phyloP scores from a whole-genome alignment of 2,113 vertebrate genomes.

The Gobiocypris rarus region DNA sequence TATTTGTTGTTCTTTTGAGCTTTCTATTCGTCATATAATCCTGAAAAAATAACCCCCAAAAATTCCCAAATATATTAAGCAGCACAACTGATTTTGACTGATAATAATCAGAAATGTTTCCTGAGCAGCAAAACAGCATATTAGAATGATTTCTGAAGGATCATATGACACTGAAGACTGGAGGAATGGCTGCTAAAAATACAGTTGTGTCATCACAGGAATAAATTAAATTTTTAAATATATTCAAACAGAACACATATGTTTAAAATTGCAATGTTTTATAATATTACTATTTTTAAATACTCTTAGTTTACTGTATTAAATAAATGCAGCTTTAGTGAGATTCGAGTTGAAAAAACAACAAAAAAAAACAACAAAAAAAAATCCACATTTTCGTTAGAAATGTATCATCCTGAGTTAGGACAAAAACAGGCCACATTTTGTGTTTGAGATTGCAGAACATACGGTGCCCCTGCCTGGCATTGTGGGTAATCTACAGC shows the following conservation, averaged over 20 bases:
- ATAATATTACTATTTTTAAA: background rate
- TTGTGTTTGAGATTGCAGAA: background rate
- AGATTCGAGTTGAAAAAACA: background rate
- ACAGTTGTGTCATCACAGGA: background rate
- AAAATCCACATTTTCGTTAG: background rate
- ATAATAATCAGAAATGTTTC: background rate
- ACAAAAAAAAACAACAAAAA: no score
- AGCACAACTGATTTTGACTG: background rate
- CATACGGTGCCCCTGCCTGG: slow-evolving; percentile 17
- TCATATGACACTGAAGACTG: background rate
- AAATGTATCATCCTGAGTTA: background rate
- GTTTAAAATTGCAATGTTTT: background rate
- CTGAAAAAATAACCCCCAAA: no score
- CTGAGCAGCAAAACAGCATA: background rate
- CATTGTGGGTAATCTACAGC: slow-evolving; percentile 31
- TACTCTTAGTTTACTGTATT: no score
- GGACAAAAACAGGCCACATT: background rate
- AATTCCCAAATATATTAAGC: background rate
- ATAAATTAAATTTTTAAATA: background rate
- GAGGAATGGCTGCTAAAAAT: background rate
- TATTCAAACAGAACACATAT: background rate
- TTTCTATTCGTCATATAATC: background rate
- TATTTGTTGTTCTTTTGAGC: background rate
- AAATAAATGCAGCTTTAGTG: background rate
- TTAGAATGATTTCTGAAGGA: background rate